Evolutionary conservation across 2,113 vertebrate genomes (phyloP).

Genomic region (Eretmochelys imbricata): DNA sequence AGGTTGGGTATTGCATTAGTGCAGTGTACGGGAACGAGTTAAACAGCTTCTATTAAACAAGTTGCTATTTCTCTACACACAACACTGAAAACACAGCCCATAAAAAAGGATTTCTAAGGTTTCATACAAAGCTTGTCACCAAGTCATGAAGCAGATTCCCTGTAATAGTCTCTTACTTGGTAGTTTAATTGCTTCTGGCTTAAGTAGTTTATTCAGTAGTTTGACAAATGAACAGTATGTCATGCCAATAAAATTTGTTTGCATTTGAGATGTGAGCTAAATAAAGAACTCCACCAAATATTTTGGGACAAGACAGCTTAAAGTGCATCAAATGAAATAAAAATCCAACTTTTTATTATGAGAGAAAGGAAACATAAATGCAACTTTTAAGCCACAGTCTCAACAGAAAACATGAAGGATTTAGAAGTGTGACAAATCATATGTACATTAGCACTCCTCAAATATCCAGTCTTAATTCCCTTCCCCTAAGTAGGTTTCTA

Average conservation of each 20-base stretch:
- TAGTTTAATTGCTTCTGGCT: rapidly evolving
- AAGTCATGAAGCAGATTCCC: not conserved
- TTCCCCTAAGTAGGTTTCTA: not conserved
- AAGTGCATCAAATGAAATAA: not conserved
- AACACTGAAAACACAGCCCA: not conserved
- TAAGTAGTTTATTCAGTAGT: not conserved
- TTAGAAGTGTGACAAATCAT: not conserved
- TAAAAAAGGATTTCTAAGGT: not conserved
- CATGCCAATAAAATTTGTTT: too few species aligned
- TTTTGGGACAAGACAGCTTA: not conserved
- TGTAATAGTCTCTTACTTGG: not conserved
- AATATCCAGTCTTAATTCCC: not conserved
- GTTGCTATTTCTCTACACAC: not conserved
- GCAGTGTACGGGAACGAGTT: not conserved
- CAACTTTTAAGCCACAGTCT: not conserved
- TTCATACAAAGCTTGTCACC: not conserved
- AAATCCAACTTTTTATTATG: too few species aligned
- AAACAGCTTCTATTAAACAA: not conserved
- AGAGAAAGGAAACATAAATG: not conserved
- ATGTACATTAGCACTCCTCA: not conserved
- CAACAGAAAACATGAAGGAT: not conserved
- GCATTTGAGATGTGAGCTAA: not conserved
- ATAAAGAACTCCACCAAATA: not conserved
- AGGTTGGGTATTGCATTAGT: not conserved
- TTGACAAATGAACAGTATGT: not conserved